Evolutionary conservation across 53 echinoderm and acorn worm species (phyloP), one percentile per base, ranked within the genome.

Genomic region (Mesocentrotus franciscanus): DNA sequence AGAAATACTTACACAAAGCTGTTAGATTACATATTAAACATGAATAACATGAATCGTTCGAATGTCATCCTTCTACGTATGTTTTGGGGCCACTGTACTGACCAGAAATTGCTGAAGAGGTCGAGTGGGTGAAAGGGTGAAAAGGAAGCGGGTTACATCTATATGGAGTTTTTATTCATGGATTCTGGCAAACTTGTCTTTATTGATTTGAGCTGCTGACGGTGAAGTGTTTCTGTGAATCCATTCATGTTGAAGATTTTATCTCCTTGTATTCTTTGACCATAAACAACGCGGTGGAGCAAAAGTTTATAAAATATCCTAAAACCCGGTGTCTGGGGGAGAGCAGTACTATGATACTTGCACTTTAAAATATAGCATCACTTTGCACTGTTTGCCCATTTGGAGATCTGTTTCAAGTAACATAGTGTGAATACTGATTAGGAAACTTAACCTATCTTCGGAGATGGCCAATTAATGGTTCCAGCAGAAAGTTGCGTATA

Each of bases 321-420:
- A 3, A 8, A 74, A 32, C 10, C 30, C 32, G 10, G 10, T 30
- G 32, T 8, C 74, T 30, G 30, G 32, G 49, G 74, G 74, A 74
- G 74, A 30, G 30, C 74, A 49, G 49, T 49, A 74, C 74, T 9
- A 30, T 74, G 74, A 30, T 32, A 74, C 74, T 74, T 74, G 30
- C 74, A 30, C 74, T 74, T 74, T 74, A 29, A 29, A 13, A 74
- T 9, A 74, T 74, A 74, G 74, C 74, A 74, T 74, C 74, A 74
- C 74, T 74, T 74, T 74, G 32, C 74, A 74, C 74, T 74, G 30
- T 74, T 74, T 74, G 74, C 74, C 74, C 74, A 74, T 30, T 74
- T 18, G 32, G 71, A 71, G 22, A 24, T 71, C 74, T 30, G 74
- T 74, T 74, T 74, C 30, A 29, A 10, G 74, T 30, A 74, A 30